Conservation (phyloP, 1,140 invertebrate species). For the Nomia melanderi region DNA sequence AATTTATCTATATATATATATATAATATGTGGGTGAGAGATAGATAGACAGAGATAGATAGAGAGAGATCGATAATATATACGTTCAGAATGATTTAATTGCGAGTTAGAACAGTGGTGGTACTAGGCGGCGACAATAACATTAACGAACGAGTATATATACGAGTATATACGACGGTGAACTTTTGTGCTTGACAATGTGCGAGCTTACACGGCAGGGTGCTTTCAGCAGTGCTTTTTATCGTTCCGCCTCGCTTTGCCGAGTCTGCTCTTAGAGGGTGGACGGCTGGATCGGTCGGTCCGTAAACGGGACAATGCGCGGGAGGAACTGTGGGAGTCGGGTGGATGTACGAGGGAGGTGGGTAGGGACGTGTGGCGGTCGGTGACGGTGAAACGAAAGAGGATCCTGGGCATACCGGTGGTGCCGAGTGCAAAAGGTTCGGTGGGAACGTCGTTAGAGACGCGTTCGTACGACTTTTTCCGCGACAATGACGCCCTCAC, state of each 20-base stretch:
- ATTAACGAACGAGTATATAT: constrained; percentile 59
- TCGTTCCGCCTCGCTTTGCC: constrained; percentile 70
- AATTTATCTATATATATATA: constrained; percentile 20
- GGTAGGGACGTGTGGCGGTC: background rate
- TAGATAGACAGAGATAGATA: too few relatives aligned
- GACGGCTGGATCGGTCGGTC: constrained; percentile 54
- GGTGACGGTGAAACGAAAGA: constrained; percentile 60
- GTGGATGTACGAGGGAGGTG: constrained; percentile 12
- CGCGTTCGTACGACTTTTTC: constrained; percentile 56
- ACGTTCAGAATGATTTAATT: constrained; percentile 45
- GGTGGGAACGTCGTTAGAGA: constrained; percentile 56
- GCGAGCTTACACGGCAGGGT: constrained; percentile 77
- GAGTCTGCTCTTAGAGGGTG: constrained; percentile 71
- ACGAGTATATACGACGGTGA: constrained; percentile 60
- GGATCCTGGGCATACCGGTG: constrained; percentile 46
- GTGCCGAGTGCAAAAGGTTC: constrained; percentile 46
- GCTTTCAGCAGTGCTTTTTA: constrained; percentile 75
- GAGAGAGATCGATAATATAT: constrained; percentile 12
- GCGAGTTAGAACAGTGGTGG: constrained; percentile 37
- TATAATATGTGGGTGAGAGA: constrained; percentile 18
- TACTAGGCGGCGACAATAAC: constrained; percentile 50
- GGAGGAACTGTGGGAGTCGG: constrained; percentile 46
- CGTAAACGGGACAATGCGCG: constrained; percentile 54
- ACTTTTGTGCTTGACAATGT: constrained; percentile 79
- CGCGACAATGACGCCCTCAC: constrained; percentile 44